Base-by-base conservation (phyloP, 1,140 invertebrate species). In the Drosophila nasuta region DNA sequence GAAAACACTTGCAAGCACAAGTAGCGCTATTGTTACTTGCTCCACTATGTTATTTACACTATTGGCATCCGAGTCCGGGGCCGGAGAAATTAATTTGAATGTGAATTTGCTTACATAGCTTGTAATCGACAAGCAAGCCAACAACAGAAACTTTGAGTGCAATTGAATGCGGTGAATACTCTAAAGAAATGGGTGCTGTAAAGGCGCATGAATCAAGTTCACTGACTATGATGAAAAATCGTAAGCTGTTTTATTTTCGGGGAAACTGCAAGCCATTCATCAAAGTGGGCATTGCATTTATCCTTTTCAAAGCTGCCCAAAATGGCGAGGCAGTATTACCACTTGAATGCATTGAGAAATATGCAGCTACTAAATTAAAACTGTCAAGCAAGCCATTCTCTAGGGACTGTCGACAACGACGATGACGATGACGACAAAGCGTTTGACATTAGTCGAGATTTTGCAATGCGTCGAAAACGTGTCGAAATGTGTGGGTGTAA, bases 361-460 rank as follows among this genome's bases (percentile, higher is more conserved):
- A 78, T 57, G 48, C 71, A 52, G 71, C 60, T 77, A 82, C 76
- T 88, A 83, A 88, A 82, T 87, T 82, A 77, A 68, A 80, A 69
- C 65, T 82, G 76, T 71, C 83, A 67, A 73, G 35, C 46, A 33
- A 63, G 54, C 35, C 7, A 20, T 56, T 38, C 48, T 33, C 51
- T 13, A 54, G 13, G 15, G 51, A 20, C 41, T 28, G 41, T 45
- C 38, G 56, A 69, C 65, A 71, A 62, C 73, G 69, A 79, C 65
- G 75, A 62, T 77, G 73, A 79, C 65, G 75, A 62, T 77, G 73
- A 79, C 83, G 70, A 89, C 80, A 87, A 87, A 87, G 83, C 70
- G 70, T 81, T 89, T 75, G 81, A 78, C 83, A 88, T 88, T 89
- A 89, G 83, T 75, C 64, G 74, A 88, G 80, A 89, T 88, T 87